Percentiles rank a stretch among this genome's conserved stretches.
Conservation (phyloP, 2,797 vertebrate species). For the Chrysocyon brachyurus region DNA sequence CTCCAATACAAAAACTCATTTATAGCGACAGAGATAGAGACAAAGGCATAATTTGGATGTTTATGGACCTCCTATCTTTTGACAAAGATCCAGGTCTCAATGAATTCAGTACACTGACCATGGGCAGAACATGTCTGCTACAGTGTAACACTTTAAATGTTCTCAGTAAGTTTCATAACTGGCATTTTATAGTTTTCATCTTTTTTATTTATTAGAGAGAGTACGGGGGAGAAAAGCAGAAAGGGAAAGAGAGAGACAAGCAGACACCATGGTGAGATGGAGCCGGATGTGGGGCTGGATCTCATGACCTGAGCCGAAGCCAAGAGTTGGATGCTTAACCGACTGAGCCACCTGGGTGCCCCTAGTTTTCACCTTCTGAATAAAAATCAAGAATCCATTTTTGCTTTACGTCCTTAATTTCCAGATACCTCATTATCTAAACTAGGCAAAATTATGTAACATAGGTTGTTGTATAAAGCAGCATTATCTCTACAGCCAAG, state of each 20-base stretch:
- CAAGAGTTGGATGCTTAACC: no score
- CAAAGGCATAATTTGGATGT: background rate
- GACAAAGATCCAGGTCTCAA: conserved; percentile 2
- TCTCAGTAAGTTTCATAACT: background rate
- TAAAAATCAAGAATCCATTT: conserved; percentile 35
- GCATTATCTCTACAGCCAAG: background rate
- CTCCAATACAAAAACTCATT: background rate
- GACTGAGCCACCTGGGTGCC: no score
- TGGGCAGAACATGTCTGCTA: background rate
- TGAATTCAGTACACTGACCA: background rate
- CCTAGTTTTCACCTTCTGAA: conserved; percentile 46
- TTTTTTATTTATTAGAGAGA: no score
- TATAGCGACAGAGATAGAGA: background rate
- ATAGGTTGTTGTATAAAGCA: background rate
- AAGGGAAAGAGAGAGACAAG: no score
- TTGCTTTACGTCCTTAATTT: background rate
- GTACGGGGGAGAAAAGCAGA: no score
- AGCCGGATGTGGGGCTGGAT: no score
- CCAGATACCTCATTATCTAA: background rate
- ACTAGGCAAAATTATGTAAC: conserved; percentile 23
- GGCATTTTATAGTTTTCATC: conserved; percentile 56
- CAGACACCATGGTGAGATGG: no score
- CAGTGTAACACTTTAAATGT: background rate
- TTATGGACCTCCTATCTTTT: conserved; percentile 7
- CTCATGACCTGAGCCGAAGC: no score